A percentile compares a stretch with the other conserved stretches of the same genome.
phyloP scores from a whole-genome alignment of 1,140 invertebrate genomes.

The Drosophila arawakana region DNA sequence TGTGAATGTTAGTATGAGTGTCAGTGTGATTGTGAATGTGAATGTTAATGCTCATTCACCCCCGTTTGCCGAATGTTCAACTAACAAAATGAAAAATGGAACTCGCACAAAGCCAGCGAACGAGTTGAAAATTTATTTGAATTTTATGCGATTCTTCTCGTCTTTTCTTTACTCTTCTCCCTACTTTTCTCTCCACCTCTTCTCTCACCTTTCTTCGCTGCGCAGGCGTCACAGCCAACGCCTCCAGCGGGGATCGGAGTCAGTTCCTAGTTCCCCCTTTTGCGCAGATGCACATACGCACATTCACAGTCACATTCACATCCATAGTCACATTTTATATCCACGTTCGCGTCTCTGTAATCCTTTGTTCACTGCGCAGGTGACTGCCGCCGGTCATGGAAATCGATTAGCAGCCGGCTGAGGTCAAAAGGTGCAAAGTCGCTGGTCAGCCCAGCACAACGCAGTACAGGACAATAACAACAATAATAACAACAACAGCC shows the following conservation, averaged over 20 bases:
- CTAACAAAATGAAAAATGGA: slow-evolving; percentile 70
- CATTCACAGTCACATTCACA: slow-evolving; percentile 3
- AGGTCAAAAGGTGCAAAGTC: slow-evolving; percentile 40
- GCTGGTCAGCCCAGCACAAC: slow-evolving; percentile 13
- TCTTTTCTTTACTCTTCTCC: slow-evolving; percentile 7
- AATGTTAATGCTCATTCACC: slow-evolving; percentile 61
- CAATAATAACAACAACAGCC: slow-evolving; percentile 5
- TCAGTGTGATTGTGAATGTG: slow-evolving; percentile 33
- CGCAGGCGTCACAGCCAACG: slow-evolving; percentile 51
- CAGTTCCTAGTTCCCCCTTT: slow-evolving; percentile 22
- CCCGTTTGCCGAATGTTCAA: slow-evolving; percentile 38
- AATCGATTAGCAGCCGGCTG: slow-evolving; percentile 48
- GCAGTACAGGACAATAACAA: slow-evolving; percentile 8
- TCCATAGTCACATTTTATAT: background rate
- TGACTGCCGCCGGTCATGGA: slow-evolving; percentile 58
- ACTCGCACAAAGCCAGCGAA: slow-evolving; percentile 61
- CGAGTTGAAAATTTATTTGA: slow-evolving; percentile 82
- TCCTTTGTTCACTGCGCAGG: slow-evolving; percentile 60
- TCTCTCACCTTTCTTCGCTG: slow-evolving; percentile 2
- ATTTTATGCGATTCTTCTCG: slow-evolving; percentile 70
- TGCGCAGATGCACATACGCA: slow-evolving; percentile 46
- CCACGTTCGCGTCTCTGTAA: slow-evolving; percentile 29
- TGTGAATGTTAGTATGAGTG: too few relatives aligned
- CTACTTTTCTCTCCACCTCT: background rate
- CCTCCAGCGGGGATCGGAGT: slow-evolving; percentile 25